Evolutionary conservation across 2,113 vertebrate species (phyloP), one percentile per base, ranked within the genome.

Genomic region (Scatophagus argus): DNA sequence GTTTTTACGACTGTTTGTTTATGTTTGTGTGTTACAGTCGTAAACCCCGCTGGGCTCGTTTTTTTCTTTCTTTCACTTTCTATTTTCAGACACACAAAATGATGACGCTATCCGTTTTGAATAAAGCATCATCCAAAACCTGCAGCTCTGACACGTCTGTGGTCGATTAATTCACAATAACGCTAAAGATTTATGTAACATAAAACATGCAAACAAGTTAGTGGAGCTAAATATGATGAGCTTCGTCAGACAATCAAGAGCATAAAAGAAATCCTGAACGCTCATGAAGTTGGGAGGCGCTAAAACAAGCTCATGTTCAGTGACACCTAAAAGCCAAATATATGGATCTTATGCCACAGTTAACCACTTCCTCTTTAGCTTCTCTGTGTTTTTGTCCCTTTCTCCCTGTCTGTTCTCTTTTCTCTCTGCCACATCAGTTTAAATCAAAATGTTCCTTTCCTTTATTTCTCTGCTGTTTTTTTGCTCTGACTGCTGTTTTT

Each of bases 41-140:
- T 69, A 80, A 83, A 76, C 19, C 3, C 86, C 77, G n/a, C 9
- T n/a, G 0, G 75, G 80, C 39, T 61, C 2, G 54, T 29, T 63
- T 71, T 81, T 52, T 61, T 32, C 31, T 59, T n/a, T 21, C 32
- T 25, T 86, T 72, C 8, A 52, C 38, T 59, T 79, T 83, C 46
- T 81, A 74, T 86, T 83, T 83, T 55, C 39, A 78, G 77, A 31
- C 55, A 12, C 46, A 71, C 39, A 64, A 59, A 74, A 27, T 46
- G 54, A 63, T 49, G 49, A 49, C 34, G 36, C 74, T 67, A 69
- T 73, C 38, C 44, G 52, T 68, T 79, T 36, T 49, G 46, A 65
- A 79, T 68, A 44, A 77, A 82, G 36, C 10, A 0, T 21, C 39
- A 13, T 49, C 52, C 19, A 49, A 27, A 65, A 58, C 58, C 82